phyloP scores from a whole-genome alignment of 1,140 invertebrate species.

The Aphelenchoides besseyi region DNA sequence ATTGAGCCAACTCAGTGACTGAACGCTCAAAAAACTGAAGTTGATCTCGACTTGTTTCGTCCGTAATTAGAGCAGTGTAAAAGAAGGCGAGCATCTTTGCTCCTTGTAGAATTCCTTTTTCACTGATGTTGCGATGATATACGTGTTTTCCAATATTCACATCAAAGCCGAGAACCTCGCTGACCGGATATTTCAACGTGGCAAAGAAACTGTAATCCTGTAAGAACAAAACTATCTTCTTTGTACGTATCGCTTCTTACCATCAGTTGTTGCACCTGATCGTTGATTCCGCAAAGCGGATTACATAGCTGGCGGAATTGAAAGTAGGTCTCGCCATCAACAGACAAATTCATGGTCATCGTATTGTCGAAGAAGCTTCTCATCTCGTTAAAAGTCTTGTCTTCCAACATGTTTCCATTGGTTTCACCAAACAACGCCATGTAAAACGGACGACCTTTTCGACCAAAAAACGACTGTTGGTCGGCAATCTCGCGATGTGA shows the following conservation, averaged over 20 bases:
- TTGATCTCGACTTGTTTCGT: constrained; percentile 17
- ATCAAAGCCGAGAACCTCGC: constrained; percentile 38
- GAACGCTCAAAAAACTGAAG: constrained; percentile 28
- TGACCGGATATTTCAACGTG: constrained; percentile 38
- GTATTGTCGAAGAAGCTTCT: constrained; percentile 35
- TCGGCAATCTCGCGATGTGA: constrained; percentile 31
- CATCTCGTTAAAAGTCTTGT: constrained; percentile 30
- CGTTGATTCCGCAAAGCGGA: constrained; percentile 45
- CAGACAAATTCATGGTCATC: constrained; percentile 34
- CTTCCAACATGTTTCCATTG: constrained; percentile 40
- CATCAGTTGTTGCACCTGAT: constrained; percentile 45
- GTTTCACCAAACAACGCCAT: constrained; percentile 41
- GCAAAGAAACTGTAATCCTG: constrained; percentile 25
- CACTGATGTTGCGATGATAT: constrained; percentile 29
- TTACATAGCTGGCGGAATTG: constrained; percentile 33
- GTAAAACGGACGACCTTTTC: constrained; percentile 31
- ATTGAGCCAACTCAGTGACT: constrained; percentile 18
- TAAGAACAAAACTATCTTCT: constrained; percentile 7
- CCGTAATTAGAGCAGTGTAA: constrained; percentile 32
- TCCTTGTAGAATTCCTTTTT: constrained; percentile 29
- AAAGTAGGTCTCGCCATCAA: constrained; percentile 29
- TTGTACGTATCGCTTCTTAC: constrained; percentile 24
- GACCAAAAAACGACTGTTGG: constrained; percentile 39
- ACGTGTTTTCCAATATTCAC: constrained; percentile 45
- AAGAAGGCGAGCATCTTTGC: constrained; percentile 36